phyloP scores from a whole-genome alignment of 30 jellyfish, hydroid and myxozoan genomes.

The Pelagia noctiluca region DNA sequence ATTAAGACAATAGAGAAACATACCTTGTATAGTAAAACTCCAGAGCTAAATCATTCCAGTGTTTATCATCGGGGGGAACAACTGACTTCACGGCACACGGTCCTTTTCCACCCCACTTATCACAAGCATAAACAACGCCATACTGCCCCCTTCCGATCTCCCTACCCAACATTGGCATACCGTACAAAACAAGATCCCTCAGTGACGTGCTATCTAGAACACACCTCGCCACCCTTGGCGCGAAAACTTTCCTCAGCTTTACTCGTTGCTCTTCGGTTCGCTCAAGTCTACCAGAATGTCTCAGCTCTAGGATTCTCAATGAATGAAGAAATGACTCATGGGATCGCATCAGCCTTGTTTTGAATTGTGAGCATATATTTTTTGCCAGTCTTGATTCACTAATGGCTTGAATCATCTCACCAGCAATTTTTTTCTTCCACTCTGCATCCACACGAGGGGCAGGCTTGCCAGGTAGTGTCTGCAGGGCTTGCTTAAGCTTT shows the following conservation, averaged over 20 bases:
- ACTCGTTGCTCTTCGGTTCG: constrained; percentile 95
- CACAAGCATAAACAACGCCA: constrained; percentile 99
- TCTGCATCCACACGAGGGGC: constrained; percentile 92
- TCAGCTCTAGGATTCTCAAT: constrained; percentile 82
- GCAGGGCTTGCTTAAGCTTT: constrained; percentile 96
- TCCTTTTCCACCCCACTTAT: constrained; percentile 99
- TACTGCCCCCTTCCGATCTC: constrained; percentile 99
- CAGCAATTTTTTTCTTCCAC: constrained; percentile 96
- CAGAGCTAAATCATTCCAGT: constrained; percentile 98
- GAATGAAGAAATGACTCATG: constrained; percentile 95
- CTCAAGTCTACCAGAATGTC: constrained; percentile 96
- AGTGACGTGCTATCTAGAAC: constrained; percentile 98
- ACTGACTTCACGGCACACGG: constrained; percentile 99
- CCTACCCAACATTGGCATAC: constrained; percentile 98
- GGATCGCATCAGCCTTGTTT: constrained; percentile 90
- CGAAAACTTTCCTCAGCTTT: constrained; percentile 93
- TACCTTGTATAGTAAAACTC: constrained; percentile 98
- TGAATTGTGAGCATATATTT: constrained; percentile 95
- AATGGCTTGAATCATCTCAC: constrained; percentile 90
- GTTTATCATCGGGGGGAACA: constrained; percentile 99
- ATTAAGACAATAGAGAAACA: no score
- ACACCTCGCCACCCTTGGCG: constrained; percentile 99
- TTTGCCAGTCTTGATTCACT: constrained; percentile 96
- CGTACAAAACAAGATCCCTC: constrained; percentile 93
- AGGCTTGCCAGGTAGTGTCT: constrained; percentile 95